Evolutionary conservation across 2,888 invertebrate species (phyloP), one percentile per base, ranked within the genome.

Genomic region (Erebia ligea): DNA sequence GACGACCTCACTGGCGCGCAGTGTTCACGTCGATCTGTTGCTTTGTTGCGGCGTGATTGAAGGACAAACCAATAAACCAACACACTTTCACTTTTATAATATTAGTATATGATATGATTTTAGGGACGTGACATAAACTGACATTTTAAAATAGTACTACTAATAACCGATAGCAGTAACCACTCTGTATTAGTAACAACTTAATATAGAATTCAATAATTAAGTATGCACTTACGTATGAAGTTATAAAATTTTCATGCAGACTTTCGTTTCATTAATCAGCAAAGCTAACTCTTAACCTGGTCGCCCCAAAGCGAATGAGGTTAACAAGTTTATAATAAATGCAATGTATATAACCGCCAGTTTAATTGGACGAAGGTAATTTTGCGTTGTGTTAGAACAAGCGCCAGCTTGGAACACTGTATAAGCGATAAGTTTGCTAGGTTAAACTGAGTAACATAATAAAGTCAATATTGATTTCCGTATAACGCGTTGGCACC

Each of bases 311-410:
- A 21, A 56, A 56, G 56, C 66, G 54, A 66, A 66, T 57, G 40
- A 57, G 66, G 66, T 66, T 57, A 66, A 66, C 56, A 66, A 54
- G 42, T 57, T 66, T 66, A 66, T 66, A 66, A 66, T 56, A 66
- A 66, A 66, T 66, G 65, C 54, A 56, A 66, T 66, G 65, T 66
- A 56, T 66, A 56, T 66, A 64, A 42, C 54, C 56, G 25, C 66
- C 56, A n/a, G 19, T 56, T 56, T 66, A 66, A 66, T 66, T 66
- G 42, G 56, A 66, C 34, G 21, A 56, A 25, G 42, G 66, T 19
- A 56, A 66, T 66, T 66, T 57, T 17, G 21, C 56, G 54, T 66
- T 66, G 66, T 42, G 56, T 56, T 66, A 2, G 21, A 66, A 54
- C 42, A 54, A 48, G 21, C 54, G 21, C 45, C 56, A 56, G 54